These are phyloP conservation scores for Aix galericulata DNA, from an alignment of 2,113 vertebrate genomes.

Conservation along the genomic window DNA sequence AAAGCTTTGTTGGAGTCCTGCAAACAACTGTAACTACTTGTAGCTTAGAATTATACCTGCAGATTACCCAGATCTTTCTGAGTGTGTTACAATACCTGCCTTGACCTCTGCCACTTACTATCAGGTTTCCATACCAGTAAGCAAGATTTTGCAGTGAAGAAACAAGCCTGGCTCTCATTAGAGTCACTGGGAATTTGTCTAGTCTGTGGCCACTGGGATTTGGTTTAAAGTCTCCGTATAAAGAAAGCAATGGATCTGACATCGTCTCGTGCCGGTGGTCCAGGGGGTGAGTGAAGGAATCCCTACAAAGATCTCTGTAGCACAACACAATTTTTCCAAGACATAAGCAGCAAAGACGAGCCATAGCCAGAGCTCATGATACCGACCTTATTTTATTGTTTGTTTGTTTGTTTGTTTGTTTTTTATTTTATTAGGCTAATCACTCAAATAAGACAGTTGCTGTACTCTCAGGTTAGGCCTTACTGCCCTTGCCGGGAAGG, in stretches of 20 bases:
- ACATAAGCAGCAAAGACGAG: background rate
- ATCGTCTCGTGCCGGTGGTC: background rate
- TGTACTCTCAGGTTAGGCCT: background rate
- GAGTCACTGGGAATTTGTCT: background rate
- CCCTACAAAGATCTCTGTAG: background rate
- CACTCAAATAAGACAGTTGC: background rate
- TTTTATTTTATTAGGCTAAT: background rate
- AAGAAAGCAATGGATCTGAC: background rate
- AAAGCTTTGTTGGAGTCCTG: conserved; percentile 25
- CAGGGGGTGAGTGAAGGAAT: background rate
- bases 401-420: too few relatives aligned
- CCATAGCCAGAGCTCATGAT: background rate
- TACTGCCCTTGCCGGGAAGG: background rate
- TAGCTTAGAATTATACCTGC: background rate
- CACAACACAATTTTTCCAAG: background rate
- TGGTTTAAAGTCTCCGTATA: background rate
- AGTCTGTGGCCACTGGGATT: background rate
- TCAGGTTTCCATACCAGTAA: background rate
- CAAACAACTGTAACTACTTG: conserved; percentile 12
- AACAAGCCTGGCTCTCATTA: background rate
- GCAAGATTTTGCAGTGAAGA: background rate
- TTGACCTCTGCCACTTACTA: background rate
- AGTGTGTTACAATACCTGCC: background rate
- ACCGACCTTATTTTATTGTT: background rate
- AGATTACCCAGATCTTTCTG: background rate